Percentiles rank a stretch among this genome's conserved stretches.
These are phyloP conservation scores for Hemistola chrysoprasaria DNA, from an alignment of 2,888 invertebrate species.

Conservation along the genomic window DNA sequence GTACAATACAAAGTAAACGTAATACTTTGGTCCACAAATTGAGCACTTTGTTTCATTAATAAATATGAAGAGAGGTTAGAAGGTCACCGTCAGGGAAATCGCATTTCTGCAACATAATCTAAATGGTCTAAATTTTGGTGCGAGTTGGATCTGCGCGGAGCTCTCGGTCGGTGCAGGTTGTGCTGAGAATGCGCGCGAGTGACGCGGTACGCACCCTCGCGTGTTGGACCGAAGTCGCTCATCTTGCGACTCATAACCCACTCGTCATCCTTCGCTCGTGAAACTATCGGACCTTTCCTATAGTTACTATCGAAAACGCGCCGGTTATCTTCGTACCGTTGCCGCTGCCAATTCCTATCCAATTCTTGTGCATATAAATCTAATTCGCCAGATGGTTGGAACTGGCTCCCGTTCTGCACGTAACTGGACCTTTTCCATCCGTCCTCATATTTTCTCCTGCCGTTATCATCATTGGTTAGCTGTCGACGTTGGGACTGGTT, in stretches of 20 bases:
- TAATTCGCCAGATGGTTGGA: slow-evolving; percentile 84
- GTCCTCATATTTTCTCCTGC: slow-evolving; percentile 84
- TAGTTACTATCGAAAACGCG: slow-evolving; percentile 60
- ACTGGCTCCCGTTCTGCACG: slow-evolving; percentile 80
- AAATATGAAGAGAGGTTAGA: slow-evolving; percentile 45
- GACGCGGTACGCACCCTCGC: slow-evolving; percentile 72
- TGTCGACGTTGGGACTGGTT: slow-evolving; percentile 87
- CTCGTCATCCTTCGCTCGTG: slow-evolving; percentile 57
- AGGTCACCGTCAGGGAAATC: slow-evolving; percentile 81
- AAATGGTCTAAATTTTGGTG: slow-evolving; percentile 85
- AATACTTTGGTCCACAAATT: slow-evolving; percentile 78
- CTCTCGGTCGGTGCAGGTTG: slow-evolving; percentile 80
- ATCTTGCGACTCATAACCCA: slow-evolving; percentile 60
- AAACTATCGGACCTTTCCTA: slow-evolving; percentile 50
- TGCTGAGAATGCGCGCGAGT: slow-evolving; percentile 85
- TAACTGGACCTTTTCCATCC: slow-evolving; percentile 87
- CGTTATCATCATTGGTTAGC: slow-evolving; percentile 80
- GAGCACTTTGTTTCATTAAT: slow-evolving; percentile 64
- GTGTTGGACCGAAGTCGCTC: slow-evolving; percentile 67
- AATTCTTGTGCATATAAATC: slow-evolving; percentile 86
- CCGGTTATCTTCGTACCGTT: slow-evolving; percentile 66
- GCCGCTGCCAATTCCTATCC: slow-evolving; percentile 80
- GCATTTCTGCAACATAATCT: slow-evolving; percentile 84
- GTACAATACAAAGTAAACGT: slow-evolving; percentile 47
- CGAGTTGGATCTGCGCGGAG: slow-evolving; percentile 82